Base-by-base conservation (phyloP, 1,140 invertebrate genomes). In the Branchinecta lynchi region DNA sequence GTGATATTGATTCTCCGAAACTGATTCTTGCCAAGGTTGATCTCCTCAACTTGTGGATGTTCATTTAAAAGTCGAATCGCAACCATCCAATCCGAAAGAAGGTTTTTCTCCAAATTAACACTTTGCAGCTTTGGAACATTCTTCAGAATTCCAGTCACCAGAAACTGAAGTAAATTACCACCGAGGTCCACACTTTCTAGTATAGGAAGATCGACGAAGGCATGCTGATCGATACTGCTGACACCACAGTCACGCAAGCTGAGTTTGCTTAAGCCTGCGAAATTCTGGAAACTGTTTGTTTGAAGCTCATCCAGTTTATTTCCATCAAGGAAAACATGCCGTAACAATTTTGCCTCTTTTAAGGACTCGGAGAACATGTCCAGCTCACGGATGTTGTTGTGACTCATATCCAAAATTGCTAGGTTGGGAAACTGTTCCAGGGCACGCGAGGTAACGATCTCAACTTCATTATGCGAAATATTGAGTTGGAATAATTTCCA, bases 131-230 rank as follows among this genome's bases (percentile, higher is more conserved):
- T 68, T 6, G 45, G 71, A 7, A 77, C 69, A 17, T 74, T 70
- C 44, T 45, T 65, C 6, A 77, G 70, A n/a, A 73, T 71, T 43
- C 74, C 69, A 8, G 73, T 72, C 8, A 73, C 73, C 12, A 77
- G 65, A 15, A 72, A 44, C 12, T 44, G 65, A 43, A 77, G 65
- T 17, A 70, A 67, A 68, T 78, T 78, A 70, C 74, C 72, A 17
- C 75, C 73, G 20, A 78, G 70, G 32, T 74, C 70, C 21, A 78
- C 66, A n/a, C 66, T 72, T 8, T 66, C 65, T 44, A 78, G 69
- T 17, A 72, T 72, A 12, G 67, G 69, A 45, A 78, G 65, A 51
- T 73, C 71, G 46, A 71, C 70, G 43, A 78, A 77, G 68, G 75
- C 71, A 44, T 69, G 70, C 3, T 46, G 32, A n/a, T 70, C 51